Evolutionary conservation across 2,797 vertebrate genomes (phyloP).

Genomic region (Otus scops): DNA sequence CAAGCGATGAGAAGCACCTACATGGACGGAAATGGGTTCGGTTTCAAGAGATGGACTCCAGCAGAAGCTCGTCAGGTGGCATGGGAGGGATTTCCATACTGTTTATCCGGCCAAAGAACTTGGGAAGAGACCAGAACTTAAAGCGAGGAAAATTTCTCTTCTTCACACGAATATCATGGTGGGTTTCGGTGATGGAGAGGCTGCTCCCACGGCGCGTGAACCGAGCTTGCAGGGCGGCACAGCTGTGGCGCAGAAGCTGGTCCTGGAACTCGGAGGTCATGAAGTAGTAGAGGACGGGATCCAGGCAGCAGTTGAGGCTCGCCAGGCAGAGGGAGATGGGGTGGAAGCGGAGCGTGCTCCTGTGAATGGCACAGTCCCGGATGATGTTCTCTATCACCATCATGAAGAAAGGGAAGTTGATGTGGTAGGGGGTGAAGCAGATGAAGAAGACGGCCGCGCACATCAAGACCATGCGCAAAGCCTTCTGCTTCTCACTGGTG

Average conservation of each 20-base stretch:
- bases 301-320: constrained; percentile 89
- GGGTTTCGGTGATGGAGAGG: rapidly evolving
- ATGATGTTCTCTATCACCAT: constrained; percentile 81
- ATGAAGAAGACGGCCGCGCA: constrained; percentile 85
- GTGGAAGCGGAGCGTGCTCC: constrained; percentile 79
- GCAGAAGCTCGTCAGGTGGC: background rate
- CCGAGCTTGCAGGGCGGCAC: background rate
- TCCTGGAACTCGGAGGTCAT: constrained; percentile 86
- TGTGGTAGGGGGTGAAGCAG: constrained; percentile 90
- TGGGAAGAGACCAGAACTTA: constrained; percentile 28
- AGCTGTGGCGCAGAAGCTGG: constrained; percentile 63
- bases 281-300: constrained; percentile 92
- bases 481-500: constrained; percentile 76
- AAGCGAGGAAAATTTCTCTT: background rate
- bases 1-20: background rate
- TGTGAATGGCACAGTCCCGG: constrained; percentile 68
- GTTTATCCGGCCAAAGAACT: constrained; percentile 16
- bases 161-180: background rate
- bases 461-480: constrained; percentile 84
- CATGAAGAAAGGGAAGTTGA: constrained; percentile 90
- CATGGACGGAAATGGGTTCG: rapidly evolving
- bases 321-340: constrained; percentile 87
- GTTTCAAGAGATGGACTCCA: constrained; percentile 56
- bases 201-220: background rate
- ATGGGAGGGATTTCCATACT: background rate